Evolutionary conservation across 2,113 vertebrate species (phyloP).

Genomic region (Pedetes capensis): DNA sequence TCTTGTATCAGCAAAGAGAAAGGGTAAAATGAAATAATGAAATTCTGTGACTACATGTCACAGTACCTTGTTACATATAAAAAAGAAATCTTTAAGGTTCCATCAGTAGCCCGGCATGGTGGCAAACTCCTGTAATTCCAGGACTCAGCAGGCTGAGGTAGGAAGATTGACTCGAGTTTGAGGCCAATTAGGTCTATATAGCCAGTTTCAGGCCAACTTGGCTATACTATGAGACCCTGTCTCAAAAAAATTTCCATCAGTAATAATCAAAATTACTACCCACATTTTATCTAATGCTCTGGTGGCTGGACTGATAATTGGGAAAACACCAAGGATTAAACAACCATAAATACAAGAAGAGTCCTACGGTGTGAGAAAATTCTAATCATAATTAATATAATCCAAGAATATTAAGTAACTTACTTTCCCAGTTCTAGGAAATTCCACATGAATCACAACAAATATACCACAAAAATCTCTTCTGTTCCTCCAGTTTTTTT

Average conservation of each 20-base stretch:
- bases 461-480: background rate
- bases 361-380: background rate
- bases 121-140: too few species aligned
- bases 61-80: background rate
- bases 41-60: background rate
- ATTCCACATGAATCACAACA: slow-evolving; percentile 5
- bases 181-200: too few species aligned
- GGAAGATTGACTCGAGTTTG: too few species aligned
- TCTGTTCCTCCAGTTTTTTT: background rate
- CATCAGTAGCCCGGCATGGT: too few species aligned
- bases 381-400: background rate
- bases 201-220: too few species aligned
- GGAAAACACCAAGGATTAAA: background rate
- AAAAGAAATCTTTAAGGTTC: background rate
- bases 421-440: background rate
- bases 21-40: background rate
- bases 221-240: too few species aligned
- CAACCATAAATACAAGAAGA: background rate
- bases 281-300: background rate
- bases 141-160: too few species aligned
- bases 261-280: background rate
- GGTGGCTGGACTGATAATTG: background rate
- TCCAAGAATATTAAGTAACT: background rate
- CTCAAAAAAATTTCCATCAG: too few species aligned
- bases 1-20: background rate